A percentile compares a stretch with the other conserved stretches of the same genome.
These are phyloP conservation scores for Andinoacara biseriatus DNA, from an alignment of 2,113 vertebrate genomes.

Conservation along the genomic window DNA sequence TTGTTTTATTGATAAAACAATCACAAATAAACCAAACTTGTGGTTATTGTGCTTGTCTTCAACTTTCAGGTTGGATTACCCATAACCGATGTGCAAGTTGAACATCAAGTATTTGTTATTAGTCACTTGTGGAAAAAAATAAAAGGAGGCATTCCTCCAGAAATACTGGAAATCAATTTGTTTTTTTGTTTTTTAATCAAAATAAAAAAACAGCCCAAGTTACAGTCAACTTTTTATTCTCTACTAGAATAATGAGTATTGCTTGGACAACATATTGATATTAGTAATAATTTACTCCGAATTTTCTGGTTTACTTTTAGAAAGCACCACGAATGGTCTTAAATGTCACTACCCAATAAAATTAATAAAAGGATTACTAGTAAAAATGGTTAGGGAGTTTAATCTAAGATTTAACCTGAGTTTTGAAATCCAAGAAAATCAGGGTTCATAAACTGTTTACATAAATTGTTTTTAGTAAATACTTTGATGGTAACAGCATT, in stretches of 20 bases:
- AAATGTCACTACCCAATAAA: no score
- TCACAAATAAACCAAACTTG: background rate
- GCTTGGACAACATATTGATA: background rate
- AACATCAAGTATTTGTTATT: background rate
- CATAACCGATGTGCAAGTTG: no score
- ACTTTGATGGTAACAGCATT: background rate
- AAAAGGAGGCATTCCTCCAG: background rate
- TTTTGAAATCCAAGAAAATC: background rate
- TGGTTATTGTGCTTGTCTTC: background rate
- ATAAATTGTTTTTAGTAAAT: background rate
- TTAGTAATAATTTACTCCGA: background rate
- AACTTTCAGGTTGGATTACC: background rate
- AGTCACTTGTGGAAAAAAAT: background rate
- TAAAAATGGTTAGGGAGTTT: background rate
- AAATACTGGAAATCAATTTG: background rate
- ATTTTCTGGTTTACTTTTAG: background rate
- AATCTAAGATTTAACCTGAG: background rate
- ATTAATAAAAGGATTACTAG: no score
- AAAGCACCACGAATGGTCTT: no score
- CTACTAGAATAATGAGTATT: background rate
- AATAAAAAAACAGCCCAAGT: background rate
- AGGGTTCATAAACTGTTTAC: background rate
- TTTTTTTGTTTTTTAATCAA: rapidly evolving
- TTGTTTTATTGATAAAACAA: background rate
- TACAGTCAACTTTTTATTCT: background rate